Base-by-base conservation (phyloP, 2,797 vertebrate genomes). In the Pipistrellus nathusii region DNA sequence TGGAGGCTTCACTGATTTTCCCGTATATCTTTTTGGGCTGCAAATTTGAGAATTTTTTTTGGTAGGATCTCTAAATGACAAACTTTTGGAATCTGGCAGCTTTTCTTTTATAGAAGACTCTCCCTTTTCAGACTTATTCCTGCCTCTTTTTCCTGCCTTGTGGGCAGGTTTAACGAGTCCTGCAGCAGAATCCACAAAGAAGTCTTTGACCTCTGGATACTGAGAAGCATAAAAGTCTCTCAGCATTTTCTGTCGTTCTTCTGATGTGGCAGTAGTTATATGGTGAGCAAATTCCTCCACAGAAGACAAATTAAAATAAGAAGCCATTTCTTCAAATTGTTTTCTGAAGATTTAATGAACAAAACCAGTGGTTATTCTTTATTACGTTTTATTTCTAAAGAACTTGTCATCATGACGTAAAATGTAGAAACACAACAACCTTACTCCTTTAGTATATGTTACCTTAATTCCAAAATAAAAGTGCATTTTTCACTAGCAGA, bases 241-340 rank as follows among this genome's bases (percentile, higher is more conserved):
- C 12, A 99, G 98, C 98, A 98, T 99, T 93, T 94, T 95, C 92
- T 99, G 98, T 69, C 99, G 98, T 94, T 98, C 97, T 96, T 98
- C 96, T 38, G 99, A 99, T 80, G 97, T 97, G 92, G 98, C 97
- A 94, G 97, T 98, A 89, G 98, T 81, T 96, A 99, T 96, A 75
- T 97, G 95, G 46, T 95, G 95, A 66, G 99, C 99, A 97, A 99
- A 98, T 55, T 98, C 97, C 94, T 98, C 96, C 59, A 98, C 92
- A 77, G 99, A 99, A 93, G 95, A 59, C 48, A 98, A 98, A 41
- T 98, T 97, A 35, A 99, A 99, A 85, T 98, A 97, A 77, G 96
- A 97, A 10, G 98, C 98, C 99, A 99, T 99, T 96, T 99, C 98
- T 94, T 98, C 98, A 98, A 99, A 98, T 72, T 99, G 99, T 92